phyloP scores from a whole-genome alignment of 2,888 invertebrate genomes.

The Cataglyphis altisquamis region DNA sequence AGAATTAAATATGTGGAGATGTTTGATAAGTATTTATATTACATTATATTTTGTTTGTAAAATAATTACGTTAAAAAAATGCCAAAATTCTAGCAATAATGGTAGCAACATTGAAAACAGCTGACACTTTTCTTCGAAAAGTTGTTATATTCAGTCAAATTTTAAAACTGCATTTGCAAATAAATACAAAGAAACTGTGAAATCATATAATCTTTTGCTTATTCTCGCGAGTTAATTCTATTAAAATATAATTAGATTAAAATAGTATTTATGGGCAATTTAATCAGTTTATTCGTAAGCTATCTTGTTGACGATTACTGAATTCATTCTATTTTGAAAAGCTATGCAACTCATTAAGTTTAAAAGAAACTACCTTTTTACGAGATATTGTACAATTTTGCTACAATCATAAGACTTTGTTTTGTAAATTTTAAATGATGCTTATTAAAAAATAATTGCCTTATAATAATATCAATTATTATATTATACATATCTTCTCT shows the following conservation, averaged over 20 bases:
- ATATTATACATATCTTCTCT: neutral
- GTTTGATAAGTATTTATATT: too few relatives aligned
- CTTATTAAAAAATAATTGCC: neutral
- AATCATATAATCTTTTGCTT: conserved; percentile 17
- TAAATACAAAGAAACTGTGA: conserved; percentile 1
- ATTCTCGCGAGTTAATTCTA: conserved; percentile 65
- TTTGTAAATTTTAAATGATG: neutral
- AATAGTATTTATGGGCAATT: conserved; percentile 69
- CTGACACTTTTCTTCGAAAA: conserved; percentile 8
- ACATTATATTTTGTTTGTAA: neutral
- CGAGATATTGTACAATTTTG: neutral
- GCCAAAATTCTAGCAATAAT: neutral
- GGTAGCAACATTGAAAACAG: conserved; percentile 17
- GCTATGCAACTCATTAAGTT: conserved; percentile 24
- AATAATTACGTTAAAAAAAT: neutral
- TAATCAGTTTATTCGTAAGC: too few relatives aligned
- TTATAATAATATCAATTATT: neutral
- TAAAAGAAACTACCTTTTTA: conserved; percentile 30
- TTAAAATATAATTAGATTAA: conserved; percentile 65
- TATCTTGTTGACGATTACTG: too few relatives aligned
- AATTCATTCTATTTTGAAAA: conserved; percentile 46
- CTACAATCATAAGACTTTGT: neutral
- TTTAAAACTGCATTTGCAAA: conserved; percentile 42
- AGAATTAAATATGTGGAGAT: too few relatives aligned
- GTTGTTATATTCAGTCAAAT: conserved; percentile 4